phyloP scores from a whole-genome alignment of 2,113 vertebrate genomes.

The Bolborhynchus lineola region DNA sequence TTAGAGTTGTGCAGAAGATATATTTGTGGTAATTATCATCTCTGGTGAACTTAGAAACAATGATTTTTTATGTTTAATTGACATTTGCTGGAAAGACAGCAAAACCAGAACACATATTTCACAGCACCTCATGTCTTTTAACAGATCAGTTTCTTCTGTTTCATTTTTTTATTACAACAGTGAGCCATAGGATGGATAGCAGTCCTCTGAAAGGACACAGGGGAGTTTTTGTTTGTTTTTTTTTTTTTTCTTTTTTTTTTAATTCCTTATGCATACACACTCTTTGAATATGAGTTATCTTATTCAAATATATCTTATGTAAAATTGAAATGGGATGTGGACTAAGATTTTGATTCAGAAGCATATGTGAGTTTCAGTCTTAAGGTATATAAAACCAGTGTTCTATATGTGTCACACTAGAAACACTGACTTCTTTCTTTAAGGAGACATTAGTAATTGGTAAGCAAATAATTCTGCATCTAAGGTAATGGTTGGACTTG shows the following conservation, averaged over 20 bases:
- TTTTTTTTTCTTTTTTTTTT: fast-evolving
- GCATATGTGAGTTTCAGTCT: background rate
- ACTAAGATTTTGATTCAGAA: background rate
- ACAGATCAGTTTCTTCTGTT: background rate
- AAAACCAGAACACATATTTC: slow-evolving; percentile 17
- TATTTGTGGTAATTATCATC: slow-evolving; percentile 30
- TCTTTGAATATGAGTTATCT: background rate
- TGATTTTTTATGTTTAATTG: slow-evolving; percentile 53
- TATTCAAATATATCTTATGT: background rate
- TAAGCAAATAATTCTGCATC: background rate
- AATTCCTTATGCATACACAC: background rate
- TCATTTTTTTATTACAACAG: background rate
- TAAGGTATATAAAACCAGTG: background rate
- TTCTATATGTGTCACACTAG: background rate
- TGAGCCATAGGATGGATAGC: background rate
- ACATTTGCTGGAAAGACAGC: background rate
- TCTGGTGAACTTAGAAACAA: slow-evolving; percentile 8
- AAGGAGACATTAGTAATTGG: background rate
- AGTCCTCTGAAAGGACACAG: background rate
- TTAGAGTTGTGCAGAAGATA: slow-evolving; percentile 8
- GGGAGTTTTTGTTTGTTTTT: background rate
- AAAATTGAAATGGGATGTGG: background rate
- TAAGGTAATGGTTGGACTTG: background rate
- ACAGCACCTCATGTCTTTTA: background rate
- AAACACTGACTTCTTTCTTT: background rate